Base-by-base conservation (phyloP, 2,888 invertebrate species). In the Belgica antarctica region DNA sequence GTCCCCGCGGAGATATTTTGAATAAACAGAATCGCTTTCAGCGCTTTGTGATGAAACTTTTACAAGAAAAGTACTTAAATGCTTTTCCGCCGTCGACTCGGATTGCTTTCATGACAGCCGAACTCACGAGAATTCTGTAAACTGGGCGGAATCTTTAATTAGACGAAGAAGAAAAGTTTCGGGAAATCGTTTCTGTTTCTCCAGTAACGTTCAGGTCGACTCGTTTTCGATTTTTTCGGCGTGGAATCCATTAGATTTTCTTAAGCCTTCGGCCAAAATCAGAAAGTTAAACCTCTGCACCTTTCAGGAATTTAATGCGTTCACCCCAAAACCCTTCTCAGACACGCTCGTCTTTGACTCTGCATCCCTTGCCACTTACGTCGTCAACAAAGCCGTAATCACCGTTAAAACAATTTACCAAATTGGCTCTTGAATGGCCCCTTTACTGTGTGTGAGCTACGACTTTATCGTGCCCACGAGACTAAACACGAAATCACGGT, bases 361-460 rank as follows among this genome's bases (percentile, higher is more conserved):
- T n/a, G n/a, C n/a, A n/a, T n/a, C n/a, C n/a, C n/a, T n/a, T n/a
- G n/a, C n/a, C n/a, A 59, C 59, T 59, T 59, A 59, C 27, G 59
- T 59, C 27, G 25, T 5, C 59, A 27, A 52, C 52, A 59, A 59
- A 59, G 25, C 59, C 27, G 59, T 59, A 59, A 41, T 65, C 65
- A 47, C 65, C 46, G 65, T 46, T 65, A 47, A 65, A 65, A 65
- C 65, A 65, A 65, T 65, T 65, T 65, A 47, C 15, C 47, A 47
- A 65, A 65, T 65, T 65, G 65, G 31, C 31, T 47, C 47, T 46
- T 34, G 34, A 34, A 36, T 62, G 31, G 19, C 27, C 65, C 47
- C 47, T 65, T 24, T 46, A 24, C 2, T 27, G 17, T 46, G 25
- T 41, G 24, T 52, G 22, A 52, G 52, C 52, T 52, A 52, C 12